Conservation (phyloP, 1,140 invertebrate species). For the Meloidogyne floridensis region DNA sequence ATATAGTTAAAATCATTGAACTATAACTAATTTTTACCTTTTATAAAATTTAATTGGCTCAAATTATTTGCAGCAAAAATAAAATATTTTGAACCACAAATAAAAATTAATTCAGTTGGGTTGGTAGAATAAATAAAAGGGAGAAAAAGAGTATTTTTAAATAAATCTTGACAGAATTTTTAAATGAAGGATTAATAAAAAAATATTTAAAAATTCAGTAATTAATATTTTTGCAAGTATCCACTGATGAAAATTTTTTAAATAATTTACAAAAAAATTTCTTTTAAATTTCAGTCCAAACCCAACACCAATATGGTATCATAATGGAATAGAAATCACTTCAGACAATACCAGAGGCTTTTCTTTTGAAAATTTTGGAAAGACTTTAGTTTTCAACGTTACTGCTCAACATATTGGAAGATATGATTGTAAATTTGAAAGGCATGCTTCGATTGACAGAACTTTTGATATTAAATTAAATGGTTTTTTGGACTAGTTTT, state of each 20-base stretch:
- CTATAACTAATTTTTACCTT: not conserved
- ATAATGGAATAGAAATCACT: slow-evolving; percentile 60
- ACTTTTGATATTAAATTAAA: slow-evolving; percentile 62
- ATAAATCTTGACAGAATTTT: too few species aligned
- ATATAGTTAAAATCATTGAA: not conserved
- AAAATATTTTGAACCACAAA: not conserved
- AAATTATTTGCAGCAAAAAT: not conserved
- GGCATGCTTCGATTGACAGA: slow-evolving; percentile 58
- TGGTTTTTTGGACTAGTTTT: slow-evolving; percentile 33
- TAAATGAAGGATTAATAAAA: too few species aligned
- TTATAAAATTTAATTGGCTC: not conserved
- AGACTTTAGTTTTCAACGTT: slow-evolving; percentile 65
- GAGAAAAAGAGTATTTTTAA: too few species aligned
- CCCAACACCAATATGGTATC: slow-evolving; percentile 59
- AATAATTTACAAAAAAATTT: not conserved
- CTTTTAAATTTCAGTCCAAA: slow-evolving; percentile 56
- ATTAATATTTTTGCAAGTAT: too few species aligned
- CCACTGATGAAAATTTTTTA: too few species aligned
- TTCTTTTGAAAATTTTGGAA: slow-evolving; percentile 60
- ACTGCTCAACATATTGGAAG: slow-evolving; percentile 60
- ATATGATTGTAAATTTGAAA: slow-evolving; percentile 62
- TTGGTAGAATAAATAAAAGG: too few species aligned
- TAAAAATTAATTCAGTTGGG: too few species aligned
- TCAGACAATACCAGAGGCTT: slow-evolving; percentile 60
- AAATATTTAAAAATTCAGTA: too few species aligned